Evolutionary conservation across 53 echinoderm and acorn worm genomes (phyloP), one percentile per base, ranked within the genome.

Genomic region (Stichopus horrens): DNA sequence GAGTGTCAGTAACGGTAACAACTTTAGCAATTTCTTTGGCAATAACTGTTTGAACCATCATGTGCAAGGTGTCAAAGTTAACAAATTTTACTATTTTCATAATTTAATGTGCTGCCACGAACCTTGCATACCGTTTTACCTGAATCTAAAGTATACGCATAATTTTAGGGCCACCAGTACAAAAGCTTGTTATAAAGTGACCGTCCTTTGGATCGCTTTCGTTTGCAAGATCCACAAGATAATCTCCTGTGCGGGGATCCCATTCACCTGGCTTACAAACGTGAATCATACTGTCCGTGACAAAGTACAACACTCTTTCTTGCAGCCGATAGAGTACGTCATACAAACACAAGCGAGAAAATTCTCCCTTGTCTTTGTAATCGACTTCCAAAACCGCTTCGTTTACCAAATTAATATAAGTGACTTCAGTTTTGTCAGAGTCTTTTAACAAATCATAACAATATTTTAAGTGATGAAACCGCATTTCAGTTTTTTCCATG

Each of bases 51-150:
- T 86, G 73, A 5, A 94, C 94, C 94, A 92, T 92, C 11, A 52
- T 54, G 51, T 55, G 52, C 73, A 94, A 76, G 2, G 91, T 87
- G 11, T 94, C 91, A 57, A 81, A 94, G 83, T 91, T 92, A 21
- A 94, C 88, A n/a, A 6, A 55, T n/a, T 76, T 94, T 74, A 14
- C 86, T 57, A 55, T 92, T 92, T 77, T 21, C 86, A 63, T 78
- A 91, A 76, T 93, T 93, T 5, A 95, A 63, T 1, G 93, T 93
- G 7, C 93, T 89, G 0, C 91, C 93, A 10, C 90, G 87, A 13
- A 91, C 91, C 84, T 95, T 95, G 73, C 91, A 91, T 14, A 59
- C 77, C 0, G 91, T 88, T 52, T 91, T 90, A 0, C 95, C 95
- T 22, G 88, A 76, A 56, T 95, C 90, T 4, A 86, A 20, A 8